Percentiles rank a stretch among this genome's conserved stretches.
Evolutionary conservation across 2,113 vertebrate species (phyloP).

Genomic region (Campylorhamphus procurvoides): DNA sequence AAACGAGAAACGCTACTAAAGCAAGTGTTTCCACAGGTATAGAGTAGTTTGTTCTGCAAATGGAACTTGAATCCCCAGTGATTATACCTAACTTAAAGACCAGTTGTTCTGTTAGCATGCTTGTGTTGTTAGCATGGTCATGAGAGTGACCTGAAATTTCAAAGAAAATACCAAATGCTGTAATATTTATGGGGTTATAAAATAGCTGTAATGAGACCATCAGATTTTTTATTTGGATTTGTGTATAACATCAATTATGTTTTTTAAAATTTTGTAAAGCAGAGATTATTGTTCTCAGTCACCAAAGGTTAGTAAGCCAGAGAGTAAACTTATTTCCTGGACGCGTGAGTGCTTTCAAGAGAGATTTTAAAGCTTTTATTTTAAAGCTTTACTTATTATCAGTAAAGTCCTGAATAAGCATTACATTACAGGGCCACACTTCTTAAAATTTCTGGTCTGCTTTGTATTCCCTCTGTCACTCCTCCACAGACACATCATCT

Average conservation of each 20-base stretch:
- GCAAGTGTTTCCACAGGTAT: background rate
- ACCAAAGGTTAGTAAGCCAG: background rate
- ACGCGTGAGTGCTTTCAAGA: background rate
- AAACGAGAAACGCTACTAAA: background rate
- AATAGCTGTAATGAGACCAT: background rate
- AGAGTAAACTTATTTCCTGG: background rate
- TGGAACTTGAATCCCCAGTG: background rate
- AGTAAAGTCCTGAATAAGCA: background rate
- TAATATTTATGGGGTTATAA: background rate
- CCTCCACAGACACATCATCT: background rate
- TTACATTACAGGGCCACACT: background rate
- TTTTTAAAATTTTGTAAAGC: background rate
- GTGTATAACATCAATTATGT: background rate
- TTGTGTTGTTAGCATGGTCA: accelerated
- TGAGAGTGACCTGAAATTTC: background rate
- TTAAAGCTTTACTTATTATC: background rate
- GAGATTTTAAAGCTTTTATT: background rate
- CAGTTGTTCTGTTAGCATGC: background rate
- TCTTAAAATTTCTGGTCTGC: background rate
- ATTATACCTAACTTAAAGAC: background rate
- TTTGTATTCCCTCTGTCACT: background rate
- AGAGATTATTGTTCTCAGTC: background rate
- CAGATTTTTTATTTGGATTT: background rate
- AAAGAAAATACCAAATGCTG: background rate
- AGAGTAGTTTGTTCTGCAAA: background rate